Evolutionary conservation across 2,113 vertebrate species (phyloP).

Genomic region (Notechis scutatus): DNA sequence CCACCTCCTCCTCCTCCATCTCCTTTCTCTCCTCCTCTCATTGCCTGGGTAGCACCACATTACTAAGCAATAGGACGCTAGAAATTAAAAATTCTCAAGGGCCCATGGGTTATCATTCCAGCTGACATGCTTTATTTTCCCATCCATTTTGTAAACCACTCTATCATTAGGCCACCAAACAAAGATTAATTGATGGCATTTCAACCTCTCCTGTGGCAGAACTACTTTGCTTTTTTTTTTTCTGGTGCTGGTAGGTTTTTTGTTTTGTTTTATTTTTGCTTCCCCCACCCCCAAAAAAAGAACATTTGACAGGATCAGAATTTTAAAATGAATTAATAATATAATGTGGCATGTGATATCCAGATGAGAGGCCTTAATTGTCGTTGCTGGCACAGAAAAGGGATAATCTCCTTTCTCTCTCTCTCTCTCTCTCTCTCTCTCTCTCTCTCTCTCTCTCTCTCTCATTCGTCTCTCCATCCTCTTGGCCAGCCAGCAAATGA

Average conservation of each 20-base stretch:
- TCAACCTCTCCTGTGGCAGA: constrained; percentile 1
- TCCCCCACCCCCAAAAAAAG: not conserved
- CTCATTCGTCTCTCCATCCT: not conserved
- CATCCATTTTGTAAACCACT: constrained; percentile 18
- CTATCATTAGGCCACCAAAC: not conserved
- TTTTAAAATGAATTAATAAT: constrained; percentile 47
- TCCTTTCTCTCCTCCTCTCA: not conserved
- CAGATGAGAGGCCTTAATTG: constrained; percentile 41
- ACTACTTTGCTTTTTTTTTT: not conserved
- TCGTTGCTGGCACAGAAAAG: not conserved
- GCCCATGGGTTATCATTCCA: not conserved
- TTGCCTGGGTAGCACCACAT: not conserved
- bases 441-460: not conserved
- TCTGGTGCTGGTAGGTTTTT: too few species aligned
- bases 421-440: too few species aligned
- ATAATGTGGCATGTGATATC: constrained; percentile 12
- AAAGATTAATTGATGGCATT: constrained; percentile 41
- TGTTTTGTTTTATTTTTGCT: too few species aligned
- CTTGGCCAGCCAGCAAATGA: not conserved
- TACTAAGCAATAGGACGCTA: not conserved
- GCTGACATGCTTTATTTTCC: not conserved
- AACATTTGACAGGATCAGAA: constrained; percentile 37
- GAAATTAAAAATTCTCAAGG: not conserved
- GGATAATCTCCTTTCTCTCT: constrained; percentile 2
- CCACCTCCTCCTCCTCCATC: too few species aligned